Evolutionary conservation across 2,113 vertebrate genomes (phyloP), one percentile per base, ranked within the genome.

Genomic region (Notarius lentiginosus): DNA sequence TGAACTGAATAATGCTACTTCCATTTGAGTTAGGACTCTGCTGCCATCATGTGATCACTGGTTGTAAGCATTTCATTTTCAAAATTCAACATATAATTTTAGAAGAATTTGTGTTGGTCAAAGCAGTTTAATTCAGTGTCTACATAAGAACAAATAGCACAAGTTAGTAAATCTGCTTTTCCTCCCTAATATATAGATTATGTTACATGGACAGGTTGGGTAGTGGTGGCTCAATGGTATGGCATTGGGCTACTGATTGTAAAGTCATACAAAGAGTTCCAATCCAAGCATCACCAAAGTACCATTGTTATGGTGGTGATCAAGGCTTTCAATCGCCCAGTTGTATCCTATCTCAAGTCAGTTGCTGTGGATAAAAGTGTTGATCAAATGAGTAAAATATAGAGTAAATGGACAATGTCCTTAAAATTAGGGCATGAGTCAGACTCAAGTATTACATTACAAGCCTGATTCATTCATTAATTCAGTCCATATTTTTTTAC

Each of bases 11-110:
- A 73, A 1, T 22, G 9, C 2, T 70, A 6, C 34, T 7, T 47
- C 30, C 4, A 4, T 20, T 51, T 60, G 47, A 85, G 47, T 49
- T 51, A 65, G 66, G 9, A 8, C 34, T 81, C 15, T 86, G 77
- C 85, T 86, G 85, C 85, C 85, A 70, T 24, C 77, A 11, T 55
- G 77, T 86, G 85, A n/a, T 51, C 8, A 53, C 20, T 47, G 24
- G 41, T 15, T 86, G 65, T 60, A 86, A 60, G 47, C 65, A 12
- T 47, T 73, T 22, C 9, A 20, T 24, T 24, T 55, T 79, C 2
- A 24, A 24, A 49, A 51, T 11, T 24, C 41, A 47, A 73, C 22
- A 41, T 47, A n/a, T 24, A 30, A 15, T 17, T 17, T 58, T 14
- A 70, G 15, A 65, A 65, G n/a, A n/a, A 65, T 66, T 66, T 4